Base-by-base conservation (phyloP, 2,797 vertebrate species). In the Spatula versicolor region DNA sequence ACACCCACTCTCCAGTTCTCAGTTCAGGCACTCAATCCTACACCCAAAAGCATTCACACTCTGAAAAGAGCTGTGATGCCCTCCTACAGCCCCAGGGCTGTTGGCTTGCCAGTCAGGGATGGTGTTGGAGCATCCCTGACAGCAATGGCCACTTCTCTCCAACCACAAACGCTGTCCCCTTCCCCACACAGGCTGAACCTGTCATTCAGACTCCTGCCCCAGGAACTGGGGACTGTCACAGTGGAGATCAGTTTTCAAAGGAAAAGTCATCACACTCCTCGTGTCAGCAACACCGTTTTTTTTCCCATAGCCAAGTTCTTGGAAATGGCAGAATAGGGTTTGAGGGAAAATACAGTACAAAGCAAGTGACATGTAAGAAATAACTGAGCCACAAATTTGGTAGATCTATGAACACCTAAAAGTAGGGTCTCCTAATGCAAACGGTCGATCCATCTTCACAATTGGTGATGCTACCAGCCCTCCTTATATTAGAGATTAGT, bases 1-100 rank as follows among this genome's bases (percentile, higher is more conserved):
- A 64, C 46, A 55, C 0, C 2, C 25, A 2, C 68, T 64, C 68
- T 54, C 39, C 46, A 63, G 62, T 33, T 85, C 64, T 91, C 73
- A 18, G 33, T 46, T 83, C 62, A 8, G 13, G n/a, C 4, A 3
- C 11, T 73, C 46, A 5, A 31, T 23, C 39, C 45, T 37, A 76
- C 46, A 86, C 46, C 12, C 23, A 78, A 31, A 5, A 69, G 50
- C 0, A 1, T 50, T 54, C 25, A 19, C 18, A 26, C 45, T 21
- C 0, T 55, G 58, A 86, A 90, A 66, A 1, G 1, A 88, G 30
- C 11, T 0, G 0, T 43, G 31, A 64, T 30, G 43, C 20, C 17
- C 45, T 94, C 39, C 55, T 52, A 23, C n/a, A 67, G 56, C 56
- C 43, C 43, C 21, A n/a, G 4, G 7, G 22, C 14, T 21, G 39